These are phyloP conservation scores for Caenorhabditis sp. DNA, from an alignment of 2,888 invertebrate genomes.

Conservation along the genomic window DNA sequence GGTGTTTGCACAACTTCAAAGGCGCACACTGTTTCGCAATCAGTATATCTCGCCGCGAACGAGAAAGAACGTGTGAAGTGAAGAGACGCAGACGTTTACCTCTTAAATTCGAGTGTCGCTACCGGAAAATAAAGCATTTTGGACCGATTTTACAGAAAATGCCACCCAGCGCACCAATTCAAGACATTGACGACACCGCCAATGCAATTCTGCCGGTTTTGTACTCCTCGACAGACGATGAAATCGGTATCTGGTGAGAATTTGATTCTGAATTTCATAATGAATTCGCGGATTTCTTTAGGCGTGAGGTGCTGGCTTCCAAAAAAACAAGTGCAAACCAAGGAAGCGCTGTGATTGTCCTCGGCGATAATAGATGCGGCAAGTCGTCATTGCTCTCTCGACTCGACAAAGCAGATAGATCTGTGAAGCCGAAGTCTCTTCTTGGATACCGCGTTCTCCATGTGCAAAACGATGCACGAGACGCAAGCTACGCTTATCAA, in stretches of 20 bases:
- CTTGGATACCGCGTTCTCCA: constrained; percentile 75
- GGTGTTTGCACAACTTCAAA: constrained; percentile 24
- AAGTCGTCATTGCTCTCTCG: constrained; percentile 74
- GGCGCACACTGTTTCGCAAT: constrained; percentile 36
- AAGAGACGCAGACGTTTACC: constrained; percentile 22
- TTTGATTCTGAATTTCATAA: background rate
- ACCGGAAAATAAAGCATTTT: background rate
- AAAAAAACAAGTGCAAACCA: constrained; percentile 68
- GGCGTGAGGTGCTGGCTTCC: constrained; percentile 57
- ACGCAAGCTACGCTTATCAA: constrained; percentile 76
- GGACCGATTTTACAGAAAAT: no score
- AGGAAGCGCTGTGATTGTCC: constrained; percentile 70
- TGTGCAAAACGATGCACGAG: constrained; percentile 73
- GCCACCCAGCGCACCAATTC: constrained; percentile 28
- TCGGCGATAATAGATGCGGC: constrained; percentile 72
- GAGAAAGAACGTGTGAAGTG: background rate
- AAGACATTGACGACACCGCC: constrained; percentile 37
- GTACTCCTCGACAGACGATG: constrained; percentile 40
- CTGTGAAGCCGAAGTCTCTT: constrained; percentile 35
- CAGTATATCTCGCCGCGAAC: constrained; percentile 4
- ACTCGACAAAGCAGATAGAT: constrained; percentile 64
- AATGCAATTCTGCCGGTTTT: constrained; percentile 49
- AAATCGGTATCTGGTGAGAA: constrained; percentile 52
- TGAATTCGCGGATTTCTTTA: background rate
- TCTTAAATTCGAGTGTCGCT: background rate